Base-by-base conservation (phyloP, 2,797 vertebrate genomes). In the Sphaeramia orbicularis region DNA sequence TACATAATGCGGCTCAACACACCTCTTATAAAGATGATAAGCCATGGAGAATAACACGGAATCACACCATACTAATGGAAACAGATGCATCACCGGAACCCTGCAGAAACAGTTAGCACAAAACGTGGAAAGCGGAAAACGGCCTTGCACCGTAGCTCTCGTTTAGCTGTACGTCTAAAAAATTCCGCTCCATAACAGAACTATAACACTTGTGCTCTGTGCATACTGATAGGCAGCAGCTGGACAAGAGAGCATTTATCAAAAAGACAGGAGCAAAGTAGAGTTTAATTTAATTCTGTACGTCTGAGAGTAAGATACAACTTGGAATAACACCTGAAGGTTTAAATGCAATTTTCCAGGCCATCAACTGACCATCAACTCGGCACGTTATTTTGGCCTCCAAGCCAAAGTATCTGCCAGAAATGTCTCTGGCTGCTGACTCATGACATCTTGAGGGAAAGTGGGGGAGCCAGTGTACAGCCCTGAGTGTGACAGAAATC, bases 331-430 rank as follows among this genome's bases (percentile, higher is more conserved):
- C 91, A 93, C 91, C 91, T 91, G 84, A 84, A 93, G 91, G 86
- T 91, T 92, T 89, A 91, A 94, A 92, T 86, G 89, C 86, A 94
- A 95, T 94, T 95, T 95, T 94, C 92, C 93, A 94, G 92, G 77
- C 92, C 93, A 94, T 94, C 92, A 92, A 93, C 79, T 90, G 93
- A 91, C 92, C 92, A 94, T 94, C 92, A 91, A 89, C 80, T 84
- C 65, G 48, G 72, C 78, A 74, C 76, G 74, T 87, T 88, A 44
- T 76, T 86, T 83, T 65, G 74, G 82, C 86, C 87, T 90, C 79
- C 65, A 19, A 89, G 80, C 74, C 65, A 76, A 71, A 87, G 78
- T 64, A 84, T 89, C 88, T 89, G 84, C 78, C 79, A 76, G 74
- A 60, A 53, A 44, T 52, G 67, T 87, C 76, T 85, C 70, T 57